phyloP scores from a whole-genome alignment of 2,113 vertebrate species.

The Australoheros scitulus region DNA sequence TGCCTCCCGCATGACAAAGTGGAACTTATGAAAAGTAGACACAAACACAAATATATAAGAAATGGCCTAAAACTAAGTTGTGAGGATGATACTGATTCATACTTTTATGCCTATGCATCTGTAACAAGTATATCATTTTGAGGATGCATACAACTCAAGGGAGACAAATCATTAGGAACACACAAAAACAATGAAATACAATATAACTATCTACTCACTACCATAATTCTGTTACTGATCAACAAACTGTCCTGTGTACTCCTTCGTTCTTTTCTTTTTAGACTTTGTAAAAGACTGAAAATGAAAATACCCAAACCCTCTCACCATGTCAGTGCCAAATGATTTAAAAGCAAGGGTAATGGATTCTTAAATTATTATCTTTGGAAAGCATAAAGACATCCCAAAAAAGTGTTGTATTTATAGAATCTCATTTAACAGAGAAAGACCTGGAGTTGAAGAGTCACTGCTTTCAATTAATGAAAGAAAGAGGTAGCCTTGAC shows the following conservation, averaged over 20 bases:
- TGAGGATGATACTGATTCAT: not conserved
- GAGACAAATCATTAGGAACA: not conserved
- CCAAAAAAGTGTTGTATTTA: slow-evolving; percentile 7
- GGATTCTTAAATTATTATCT: not conserved
- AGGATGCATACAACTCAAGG: not conserved
- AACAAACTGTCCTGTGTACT: not conserved
- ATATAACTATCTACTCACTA: not conserved
- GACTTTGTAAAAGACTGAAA: not conserved
- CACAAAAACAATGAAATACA: not conserved
- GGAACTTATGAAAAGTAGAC: too few species aligned
- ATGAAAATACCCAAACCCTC: not conserved
- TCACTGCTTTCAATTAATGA: slow-evolving; percentile 7
- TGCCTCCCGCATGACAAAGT: not conserved
- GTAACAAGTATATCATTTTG: not conserved
- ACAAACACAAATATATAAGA: not conserved
- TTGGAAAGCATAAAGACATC: not conserved
- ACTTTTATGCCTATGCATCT: not conserved
- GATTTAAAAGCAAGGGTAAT: slow-evolving; percentile 2
- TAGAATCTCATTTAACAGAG: not conserved
- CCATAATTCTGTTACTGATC: not conserved
- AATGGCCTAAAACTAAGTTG: not conserved
- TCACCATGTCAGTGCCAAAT: not conserved
- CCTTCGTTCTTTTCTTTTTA: not conserved
- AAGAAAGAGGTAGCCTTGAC: not conserved
- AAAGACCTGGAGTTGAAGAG: slow-evolving; percentile 15